These are phyloP conservation scores for Copsychus sechellarum DNA, from an alignment of 2,113 vertebrate genomes.

Conservation along the genomic window DNA sequence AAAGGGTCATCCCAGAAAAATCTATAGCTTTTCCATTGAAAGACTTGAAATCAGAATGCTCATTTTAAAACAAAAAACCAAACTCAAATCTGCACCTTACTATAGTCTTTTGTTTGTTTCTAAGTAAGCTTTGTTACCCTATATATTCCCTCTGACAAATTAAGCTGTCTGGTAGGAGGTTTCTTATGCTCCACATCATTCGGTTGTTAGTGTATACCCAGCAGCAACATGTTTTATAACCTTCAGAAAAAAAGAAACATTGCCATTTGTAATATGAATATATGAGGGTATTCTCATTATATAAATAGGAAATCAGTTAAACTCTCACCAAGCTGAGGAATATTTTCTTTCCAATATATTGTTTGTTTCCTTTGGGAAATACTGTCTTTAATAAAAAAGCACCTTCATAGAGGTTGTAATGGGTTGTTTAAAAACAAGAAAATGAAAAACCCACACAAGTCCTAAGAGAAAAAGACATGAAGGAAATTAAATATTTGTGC, in stretches of 20 bases:
- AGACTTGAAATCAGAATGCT: background rate
- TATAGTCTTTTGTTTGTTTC: background rate
- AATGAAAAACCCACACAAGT: background rate
- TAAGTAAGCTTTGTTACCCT: background rate
- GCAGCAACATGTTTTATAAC: background rate
- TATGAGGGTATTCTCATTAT: background rate
- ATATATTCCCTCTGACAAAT: background rate
- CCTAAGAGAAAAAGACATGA: background rate
- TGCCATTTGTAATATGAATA: background rate
- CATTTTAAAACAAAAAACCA: background rate
- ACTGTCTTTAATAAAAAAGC: slow-evolving; percentile 2
- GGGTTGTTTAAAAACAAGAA: slow-evolving; percentile 6
- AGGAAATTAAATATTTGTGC: background rate
- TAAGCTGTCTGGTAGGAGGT: background rate
- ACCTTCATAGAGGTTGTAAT: background rate
- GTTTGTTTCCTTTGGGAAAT: slow-evolving; percentile 7
- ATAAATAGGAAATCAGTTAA: background rate
- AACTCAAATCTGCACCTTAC: background rate
- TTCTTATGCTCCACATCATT: background rate
- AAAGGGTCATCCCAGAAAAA: background rate
- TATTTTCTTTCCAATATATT: background rate
- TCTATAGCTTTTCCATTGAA: background rate
- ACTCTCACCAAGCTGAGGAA: background rate
- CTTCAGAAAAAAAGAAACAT: background rate
- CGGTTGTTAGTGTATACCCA: background rate